A percentile compares a stretch with the other conserved stretches of the same genome.
Evolutionary conservation across 2,797 vertebrate genomes (phyloP).

Genomic region (Schizopygopsis pylzovi): DNA sequence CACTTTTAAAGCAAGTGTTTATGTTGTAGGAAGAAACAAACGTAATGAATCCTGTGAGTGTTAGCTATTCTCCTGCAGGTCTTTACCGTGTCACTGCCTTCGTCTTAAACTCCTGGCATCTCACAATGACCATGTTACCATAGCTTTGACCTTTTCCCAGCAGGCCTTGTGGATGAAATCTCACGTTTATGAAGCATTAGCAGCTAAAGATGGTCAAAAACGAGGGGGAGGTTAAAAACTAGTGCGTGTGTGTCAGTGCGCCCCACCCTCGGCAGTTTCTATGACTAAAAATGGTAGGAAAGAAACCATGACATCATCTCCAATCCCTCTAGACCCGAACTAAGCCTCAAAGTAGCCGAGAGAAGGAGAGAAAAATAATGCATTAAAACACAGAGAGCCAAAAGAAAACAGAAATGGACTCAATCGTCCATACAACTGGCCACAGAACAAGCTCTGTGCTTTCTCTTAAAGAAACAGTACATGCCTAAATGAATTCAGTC

Average conservation of each 20-base stretch:
- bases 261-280: slow-evolving; percentile 74
- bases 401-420: slow-evolving; percentile 21
- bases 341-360: slow-evolving; percentile 39
- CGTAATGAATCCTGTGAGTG: neutral
- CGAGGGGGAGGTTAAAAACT: slow-evolving; percentile 25
- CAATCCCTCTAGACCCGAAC: slow-evolving; percentile 42
- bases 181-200: slow-evolving; percentile 19
- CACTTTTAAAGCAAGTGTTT: neutral
- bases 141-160: neutral
- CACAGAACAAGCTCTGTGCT: neutral
- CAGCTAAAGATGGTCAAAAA: slow-evolving; percentile 32
- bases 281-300: slow-evolving; percentile 83
- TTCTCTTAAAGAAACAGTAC: slow-evolving; percentile 1
- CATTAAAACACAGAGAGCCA: slow-evolving; percentile 2
- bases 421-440: neutral
- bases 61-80: neutral
- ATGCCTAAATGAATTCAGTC: neutral
- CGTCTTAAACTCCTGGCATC: slow-evolving; percentile 13
- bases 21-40: neutral
- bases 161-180: neutral
- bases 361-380: slow-evolving; percentile 5
- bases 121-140: neutral
- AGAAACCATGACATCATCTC: slow-evolving; percentile 81
- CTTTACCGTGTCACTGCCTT: neutral
- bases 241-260: slow-evolving; percentile 44